A percentile compares a stretch with the other conserved stretches of the same genome.
These are phyloP conservation scores for Dolomedes plantarius DNA, from an alignment of 2,888 invertebrate species.

Conservation along the genomic window DNA sequence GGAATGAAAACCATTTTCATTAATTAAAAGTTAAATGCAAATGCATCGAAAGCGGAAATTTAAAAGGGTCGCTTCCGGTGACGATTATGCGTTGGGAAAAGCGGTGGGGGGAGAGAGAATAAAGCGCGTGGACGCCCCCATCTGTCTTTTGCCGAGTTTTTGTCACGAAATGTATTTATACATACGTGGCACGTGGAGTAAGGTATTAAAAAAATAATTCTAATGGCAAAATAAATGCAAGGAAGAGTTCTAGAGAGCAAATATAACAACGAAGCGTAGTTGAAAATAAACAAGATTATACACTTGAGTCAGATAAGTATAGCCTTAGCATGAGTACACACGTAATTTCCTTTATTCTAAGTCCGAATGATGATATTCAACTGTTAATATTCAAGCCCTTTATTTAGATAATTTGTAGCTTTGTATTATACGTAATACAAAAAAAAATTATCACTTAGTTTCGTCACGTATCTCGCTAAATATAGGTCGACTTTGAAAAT, in stretches of 20 bases:
- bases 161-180: constrained; percentile 48
- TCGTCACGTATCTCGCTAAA: background rate
- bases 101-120: constrained; percentile 15
- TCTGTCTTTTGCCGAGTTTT: constrained; percentile 19
- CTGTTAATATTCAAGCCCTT: background rate
- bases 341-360: background rate
- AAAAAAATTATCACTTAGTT: background rate
- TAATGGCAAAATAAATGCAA: background rate
- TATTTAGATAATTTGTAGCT: background rate
- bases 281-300: background rate
- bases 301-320: background rate
- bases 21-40: constrained; percentile 71
- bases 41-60: constrained; percentile 70
- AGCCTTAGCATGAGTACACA: background rate
- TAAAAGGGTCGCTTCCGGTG: constrained; percentile 66
- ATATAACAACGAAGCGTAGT: background rate
- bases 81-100: constrained; percentile 46
- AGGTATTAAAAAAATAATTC: background rate
- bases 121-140: background rate
- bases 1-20: constrained; percentile 62
- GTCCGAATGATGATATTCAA: background rate
- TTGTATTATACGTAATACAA: background rate
- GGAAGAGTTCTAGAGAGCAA: background rate
- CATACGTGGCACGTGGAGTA: background rate
- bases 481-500: background rate